Evolutionary conservation across 2,797 vertebrate genomes (phyloP).

Genomic region (Graptemys geographica): DNA sequence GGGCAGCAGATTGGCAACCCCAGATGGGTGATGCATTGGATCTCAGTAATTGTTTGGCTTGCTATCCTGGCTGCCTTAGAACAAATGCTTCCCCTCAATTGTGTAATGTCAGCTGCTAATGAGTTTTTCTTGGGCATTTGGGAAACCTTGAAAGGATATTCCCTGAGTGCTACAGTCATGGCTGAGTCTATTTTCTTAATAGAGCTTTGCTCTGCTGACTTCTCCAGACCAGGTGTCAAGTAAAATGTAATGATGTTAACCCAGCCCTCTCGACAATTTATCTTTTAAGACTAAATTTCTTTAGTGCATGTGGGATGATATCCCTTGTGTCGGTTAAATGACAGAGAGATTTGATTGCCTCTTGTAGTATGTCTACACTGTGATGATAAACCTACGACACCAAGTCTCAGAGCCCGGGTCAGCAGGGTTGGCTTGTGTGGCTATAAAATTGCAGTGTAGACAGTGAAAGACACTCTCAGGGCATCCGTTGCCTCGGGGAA

Average conservation of each 20-base stretch:
- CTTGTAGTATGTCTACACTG: background rate
- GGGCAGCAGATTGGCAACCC: background rate
- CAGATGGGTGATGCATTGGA: background rate
- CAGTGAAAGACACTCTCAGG: background rate
- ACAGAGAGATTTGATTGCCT: background rate
- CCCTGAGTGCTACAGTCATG: background rate
- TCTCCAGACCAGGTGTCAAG: background rate
- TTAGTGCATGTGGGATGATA: background rate
- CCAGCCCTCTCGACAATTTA: background rate
- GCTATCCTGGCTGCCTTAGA: background rate
- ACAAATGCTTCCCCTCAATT: background rate
- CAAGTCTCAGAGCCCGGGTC: background rate
- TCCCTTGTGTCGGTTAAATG: background rate
- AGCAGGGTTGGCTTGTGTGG: background rate
- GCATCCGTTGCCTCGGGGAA: background rate
- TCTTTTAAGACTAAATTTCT: background rate
- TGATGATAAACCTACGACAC: background rate
- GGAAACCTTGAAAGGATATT: background rate
- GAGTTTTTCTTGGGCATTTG: background rate
- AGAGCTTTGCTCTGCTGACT: background rate
- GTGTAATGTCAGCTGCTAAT: background rate
- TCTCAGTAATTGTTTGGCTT: background rate
- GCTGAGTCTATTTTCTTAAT: background rate
- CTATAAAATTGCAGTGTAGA: background rate
- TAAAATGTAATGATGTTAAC: background rate